A percentile compares a stretch with the other conserved stretches of the same genome.
These are phyloP conservation scores for Herpetotheres cachinnans DNA, from an alignment of 2,113 vertebrate genomes.

Conservation along the genomic window DNA sequence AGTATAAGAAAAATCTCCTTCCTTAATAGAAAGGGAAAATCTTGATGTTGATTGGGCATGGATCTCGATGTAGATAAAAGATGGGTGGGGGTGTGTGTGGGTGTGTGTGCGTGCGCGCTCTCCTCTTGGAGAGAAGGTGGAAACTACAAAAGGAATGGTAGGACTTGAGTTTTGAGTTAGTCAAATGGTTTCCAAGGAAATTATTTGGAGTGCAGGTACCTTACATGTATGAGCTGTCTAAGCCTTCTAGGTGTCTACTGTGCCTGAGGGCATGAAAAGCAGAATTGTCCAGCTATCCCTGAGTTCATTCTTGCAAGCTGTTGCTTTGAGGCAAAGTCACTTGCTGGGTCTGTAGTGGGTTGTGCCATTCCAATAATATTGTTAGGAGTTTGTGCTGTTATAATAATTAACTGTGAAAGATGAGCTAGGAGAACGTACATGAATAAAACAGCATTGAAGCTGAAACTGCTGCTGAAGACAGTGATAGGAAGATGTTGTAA, in stretches of 20 bases:
- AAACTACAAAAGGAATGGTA: background rate
- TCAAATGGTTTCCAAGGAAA: background rate
- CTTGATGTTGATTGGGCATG: background rate
- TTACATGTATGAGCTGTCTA: background rate
- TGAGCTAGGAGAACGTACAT: background rate
- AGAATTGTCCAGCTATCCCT: background rate
- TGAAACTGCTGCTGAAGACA: background rate
- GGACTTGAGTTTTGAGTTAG: background rate
- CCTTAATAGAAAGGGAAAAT: background rate
- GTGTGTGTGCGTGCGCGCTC: too few species aligned
- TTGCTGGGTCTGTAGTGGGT: background rate
- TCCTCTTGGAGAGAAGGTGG: background rate
- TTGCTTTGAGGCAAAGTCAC: background rate
- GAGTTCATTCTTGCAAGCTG: background rate
- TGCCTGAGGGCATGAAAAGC: background rate
- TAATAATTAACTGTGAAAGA: background rate
- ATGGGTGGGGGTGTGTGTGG: fast-evolving
- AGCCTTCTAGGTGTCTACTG: background rate
- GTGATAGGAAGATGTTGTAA: background rate
- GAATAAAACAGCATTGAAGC: background rate
- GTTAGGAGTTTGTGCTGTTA: background rate
- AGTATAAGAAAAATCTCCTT: background rate
- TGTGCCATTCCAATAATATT: fast-evolving
- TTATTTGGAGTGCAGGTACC: background rate
- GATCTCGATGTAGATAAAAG: background rate